Conservation (phyloP, 2,888 invertebrate species). For the Synergus laeviventris region DNA sequence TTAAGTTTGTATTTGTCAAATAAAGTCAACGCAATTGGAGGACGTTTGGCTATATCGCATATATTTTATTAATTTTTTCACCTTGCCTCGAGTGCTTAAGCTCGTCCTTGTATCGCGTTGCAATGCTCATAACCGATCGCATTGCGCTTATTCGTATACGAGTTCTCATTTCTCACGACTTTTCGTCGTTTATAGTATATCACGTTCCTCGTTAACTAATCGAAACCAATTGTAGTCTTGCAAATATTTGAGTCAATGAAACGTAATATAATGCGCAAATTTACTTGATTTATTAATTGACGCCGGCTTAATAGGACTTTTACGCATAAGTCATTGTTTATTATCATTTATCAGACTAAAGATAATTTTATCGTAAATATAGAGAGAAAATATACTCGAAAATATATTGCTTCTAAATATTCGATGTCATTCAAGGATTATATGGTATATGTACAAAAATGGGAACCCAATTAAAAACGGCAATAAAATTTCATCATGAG, state of each 20-base stretch:
- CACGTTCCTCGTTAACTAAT: neutral
- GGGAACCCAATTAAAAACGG: neutral
- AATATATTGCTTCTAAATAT: no score
- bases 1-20: neutral
- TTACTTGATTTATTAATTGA: neutral
- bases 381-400: no score
- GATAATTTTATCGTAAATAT: neutral
- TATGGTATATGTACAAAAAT: neutral
- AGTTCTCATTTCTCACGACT: neutral
- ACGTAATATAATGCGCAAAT: neutral
- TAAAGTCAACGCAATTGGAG: neutral
- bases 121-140: neutral
- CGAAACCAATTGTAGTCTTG: neutral
- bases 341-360: no score
- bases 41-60: neutral
- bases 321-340: no score
- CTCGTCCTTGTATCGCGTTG: constrained; percentile 3
- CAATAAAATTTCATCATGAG: neutral
- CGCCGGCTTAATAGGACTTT: neutral
- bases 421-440: no score
- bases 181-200: neutral
- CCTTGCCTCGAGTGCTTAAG: neutral
- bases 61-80: neutral
- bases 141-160: neutral
- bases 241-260: constrained; percentile 1